Percentiles rank a stretch among this genome's conserved stretches.
phyloP scores from a whole-genome alignment of 2,113 vertebrate genomes.

The Nothobranchius kuhntae region DNA sequence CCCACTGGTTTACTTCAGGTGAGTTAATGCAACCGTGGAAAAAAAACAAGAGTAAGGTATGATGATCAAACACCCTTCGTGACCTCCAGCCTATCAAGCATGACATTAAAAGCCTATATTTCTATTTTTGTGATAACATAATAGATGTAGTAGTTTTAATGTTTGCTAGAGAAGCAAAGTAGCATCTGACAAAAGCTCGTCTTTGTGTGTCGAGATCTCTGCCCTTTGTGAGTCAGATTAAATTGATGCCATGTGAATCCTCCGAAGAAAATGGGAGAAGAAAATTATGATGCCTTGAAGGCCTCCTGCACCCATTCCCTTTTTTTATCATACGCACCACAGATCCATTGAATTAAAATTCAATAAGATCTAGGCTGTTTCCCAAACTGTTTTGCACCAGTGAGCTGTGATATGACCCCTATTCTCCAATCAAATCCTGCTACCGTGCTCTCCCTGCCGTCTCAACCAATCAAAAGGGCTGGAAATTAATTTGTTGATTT shows the following conservation, averaged over 20 bases:
- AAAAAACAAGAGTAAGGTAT: conserved; percentile 3
- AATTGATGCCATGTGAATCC: conserved; percentile 46
- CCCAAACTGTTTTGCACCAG: conserved; percentile 65
- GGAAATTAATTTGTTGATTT: conserved; percentile 51
- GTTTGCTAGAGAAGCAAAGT: conserved; percentile 3
- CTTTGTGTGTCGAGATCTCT: conserved; percentile 1
- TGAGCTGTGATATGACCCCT: conserved; percentile 73
- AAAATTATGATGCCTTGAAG: conserved; percentile 48
- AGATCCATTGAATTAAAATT: conserved; percentile 74
- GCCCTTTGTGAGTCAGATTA: conserved; percentile 16
- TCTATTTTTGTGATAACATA: conserved; percentile 6
- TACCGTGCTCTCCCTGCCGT: conserved; percentile 19
- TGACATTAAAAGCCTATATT: conserved; percentile 4
- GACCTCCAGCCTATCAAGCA: conserved; percentile 6
- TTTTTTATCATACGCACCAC: conserved; percentile 56
- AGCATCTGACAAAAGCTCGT: neutral
- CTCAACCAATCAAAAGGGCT: conserved; percentile 51
- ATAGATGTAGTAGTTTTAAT: conserved; percentile 1
- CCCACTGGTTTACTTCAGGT: conserved; percentile 16
- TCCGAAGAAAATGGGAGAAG: conserved; percentile 29
- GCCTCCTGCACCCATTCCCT: conserved; percentile 39
- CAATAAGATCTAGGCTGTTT: conserved; percentile 71
- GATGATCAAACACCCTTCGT: conserved; percentile 8
- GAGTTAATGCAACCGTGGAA: conserved; percentile 8
- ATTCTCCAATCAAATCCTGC: conserved; percentile 58